Evolutionary conservation across 1,140 invertebrate species (phyloP).

Genomic region (Manduca sexta): DNA sequence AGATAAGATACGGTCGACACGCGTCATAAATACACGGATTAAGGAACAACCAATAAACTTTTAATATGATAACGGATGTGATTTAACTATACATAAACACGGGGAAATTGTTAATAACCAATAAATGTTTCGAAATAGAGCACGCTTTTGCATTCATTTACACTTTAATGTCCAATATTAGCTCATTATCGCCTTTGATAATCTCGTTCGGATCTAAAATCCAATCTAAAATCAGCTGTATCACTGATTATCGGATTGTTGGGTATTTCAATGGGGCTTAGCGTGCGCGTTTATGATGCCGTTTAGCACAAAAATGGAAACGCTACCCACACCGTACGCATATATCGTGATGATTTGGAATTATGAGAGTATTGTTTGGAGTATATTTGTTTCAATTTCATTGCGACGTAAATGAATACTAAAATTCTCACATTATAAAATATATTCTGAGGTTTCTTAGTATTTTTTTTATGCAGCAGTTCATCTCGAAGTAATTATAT

Average conservation of each 20-base stretch:
- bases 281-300: too few species aligned
- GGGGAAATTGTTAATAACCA: conserved; percentile 5
- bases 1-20: conserved; percentile 41
- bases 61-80: conserved; percentile 39
- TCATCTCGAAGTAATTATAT: too few species aligned
- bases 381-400: too few species aligned
- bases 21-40: conserved; percentile 48
- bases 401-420: too few species aligned
- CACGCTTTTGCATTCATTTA: conserved; percentile 1
- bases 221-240: conserved; percentile 21
- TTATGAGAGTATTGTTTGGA: too few species aligned
- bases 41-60: conserved; percentile 39
- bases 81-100: conserved; percentile 14
- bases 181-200: conserved; percentile 28
- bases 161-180: conserved; percentile 23
- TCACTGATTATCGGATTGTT: neutral
- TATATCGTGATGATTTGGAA: too few species aligned
- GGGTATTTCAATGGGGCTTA: neutral
- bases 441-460: too few species aligned
- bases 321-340: too few species aligned
- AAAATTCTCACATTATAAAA: too few species aligned
- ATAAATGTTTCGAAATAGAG: conserved; percentile 21
- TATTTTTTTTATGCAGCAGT: too few species aligned
- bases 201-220: conserved; percentile 42
- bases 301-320: too few species aligned